Base-by-base conservation (phyloP, 2,113 vertebrate genomes). In the Penelope pileata region DNA sequence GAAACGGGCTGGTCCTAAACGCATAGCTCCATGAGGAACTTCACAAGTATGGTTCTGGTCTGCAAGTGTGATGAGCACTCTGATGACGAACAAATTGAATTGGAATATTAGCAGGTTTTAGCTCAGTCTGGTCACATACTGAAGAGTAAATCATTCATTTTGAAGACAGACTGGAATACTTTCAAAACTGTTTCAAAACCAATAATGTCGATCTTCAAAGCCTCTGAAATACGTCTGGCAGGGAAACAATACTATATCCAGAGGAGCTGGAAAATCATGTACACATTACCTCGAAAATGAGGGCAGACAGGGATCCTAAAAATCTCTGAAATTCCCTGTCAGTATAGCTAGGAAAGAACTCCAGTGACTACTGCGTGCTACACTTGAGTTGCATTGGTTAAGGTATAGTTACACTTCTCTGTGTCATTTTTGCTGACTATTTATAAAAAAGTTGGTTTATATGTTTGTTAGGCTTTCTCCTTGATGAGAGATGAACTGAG, bases 41-140 rank as follows among this genome's bases (percentile, higher is more conserved):
- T 19, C 62, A 1, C 22, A 6, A 10, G 23, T 2, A 0, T 0
- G 0, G 21, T 30, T 84, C 53, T 94, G 17, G 40, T 77, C n/a
- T 68, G 29, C 36, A 45, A 40, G 10, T 34, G 38, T 34, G 62
- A 63, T 27, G 42, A 54, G 4, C 43, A 43, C 6, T 38, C 43
- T 64, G 54, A 58, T 10, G 18, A 58, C n/a, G 30, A 58, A 21
- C 32, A n/a, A 58, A 58, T 19, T 58, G 56, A 68, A 36, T 6
- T n/a, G 56, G 42, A 50, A 43, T 50, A 38, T 17, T 74, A 88
- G 1, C 19, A 79, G 19, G 11, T 82, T 77, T 48, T 36, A 72
- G 15, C 19, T 86, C 40, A 60, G 15, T 43, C 27, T 60, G 34
- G 29, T 73, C 53, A 67, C 53, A n/a, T n/a, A 62, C 7, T 36